Conservation (phyloP, 2,797 vertebrate genomes). For the Sebastes vulpes region DNA sequence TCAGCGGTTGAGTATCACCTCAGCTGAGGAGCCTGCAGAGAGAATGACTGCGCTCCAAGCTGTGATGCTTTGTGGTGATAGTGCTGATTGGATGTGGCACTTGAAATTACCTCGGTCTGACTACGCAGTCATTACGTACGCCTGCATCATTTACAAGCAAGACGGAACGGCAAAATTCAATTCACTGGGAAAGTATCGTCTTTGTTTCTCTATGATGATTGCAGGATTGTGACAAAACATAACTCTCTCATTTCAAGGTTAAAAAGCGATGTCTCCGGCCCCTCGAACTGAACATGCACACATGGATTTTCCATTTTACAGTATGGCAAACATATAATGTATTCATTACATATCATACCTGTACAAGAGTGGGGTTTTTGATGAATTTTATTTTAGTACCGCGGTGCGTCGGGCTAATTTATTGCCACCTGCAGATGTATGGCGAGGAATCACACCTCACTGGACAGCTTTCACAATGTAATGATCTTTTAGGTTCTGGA, state of each 20-base stretch:
- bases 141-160: constrained; percentile 78
- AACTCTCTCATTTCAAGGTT: constrained; percentile 60
- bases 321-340: constrained; percentile 6
- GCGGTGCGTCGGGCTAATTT: background rate
- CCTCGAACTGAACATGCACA: constrained; percentile 24
- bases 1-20: constrained; percentile 65
- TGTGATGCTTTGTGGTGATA: constrained; percentile 71
- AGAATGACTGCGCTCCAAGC: constrained; percentile 48
- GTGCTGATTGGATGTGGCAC: constrained; percentile 81
- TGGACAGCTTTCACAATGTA: constrained; percentile 22
- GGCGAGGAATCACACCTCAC: constrained; percentile 38
- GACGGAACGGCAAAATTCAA: constrained; percentile 65
- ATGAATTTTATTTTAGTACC: background rate
- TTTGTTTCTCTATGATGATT: constrained; percentile 74
- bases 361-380: background rate
- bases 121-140: constrained; percentile 69
- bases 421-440: constrained; percentile 20
- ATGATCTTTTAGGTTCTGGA: constrained; percentile 14
- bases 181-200: constrained; percentile 72
- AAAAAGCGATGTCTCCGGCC: constrained; percentile 34
- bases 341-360: constrained; percentile 3
- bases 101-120: constrained; percentile 71
- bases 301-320: constrained; percentile 43
- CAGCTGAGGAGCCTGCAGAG: constrained; percentile 48
- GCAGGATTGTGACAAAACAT: constrained; percentile 70